These are phyloP conservation scores for Cryptus viduatorius DNA, from an alignment of 2,888 invertebrate species.

Conservation along the genomic window DNA sequence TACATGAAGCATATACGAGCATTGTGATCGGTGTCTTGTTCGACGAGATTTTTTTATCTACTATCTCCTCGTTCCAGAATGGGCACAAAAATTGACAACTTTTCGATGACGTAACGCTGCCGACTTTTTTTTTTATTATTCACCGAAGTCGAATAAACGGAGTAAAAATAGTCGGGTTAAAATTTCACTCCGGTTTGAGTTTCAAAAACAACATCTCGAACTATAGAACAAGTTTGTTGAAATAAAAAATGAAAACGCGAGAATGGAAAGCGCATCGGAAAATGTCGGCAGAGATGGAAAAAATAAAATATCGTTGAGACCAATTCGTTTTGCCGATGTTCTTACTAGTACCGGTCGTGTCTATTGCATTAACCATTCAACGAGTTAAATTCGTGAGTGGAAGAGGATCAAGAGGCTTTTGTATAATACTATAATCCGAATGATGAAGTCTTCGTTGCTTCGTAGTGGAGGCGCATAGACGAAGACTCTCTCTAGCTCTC, in stretches of 20 bases:
- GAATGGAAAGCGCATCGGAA: not conserved
- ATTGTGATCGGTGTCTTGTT: slow-evolving; percentile 2
- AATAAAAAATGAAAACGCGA: not conserved
- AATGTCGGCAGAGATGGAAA: not conserved
- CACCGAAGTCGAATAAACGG: not conserved
- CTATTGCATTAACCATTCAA: not conserved
- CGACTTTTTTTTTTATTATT: not conserved
- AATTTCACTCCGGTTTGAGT: not conserved
- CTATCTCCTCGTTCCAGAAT: not conserved
- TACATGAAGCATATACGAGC: not conserved
- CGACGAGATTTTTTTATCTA: not conserved
- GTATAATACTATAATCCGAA: slow-evolving; percentile 9
- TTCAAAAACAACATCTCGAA: slow-evolving; percentile 1
- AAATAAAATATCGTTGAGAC: not conserved
- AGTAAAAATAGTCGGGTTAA: not conserved
- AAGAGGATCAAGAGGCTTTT: slow-evolving; percentile 15
- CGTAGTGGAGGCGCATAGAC: not conserved
- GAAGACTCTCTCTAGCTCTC: too few species aligned
- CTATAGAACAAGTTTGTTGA: not conserved
- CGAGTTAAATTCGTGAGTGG: slow-evolving; percentile 1
- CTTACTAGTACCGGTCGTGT: not conserved
- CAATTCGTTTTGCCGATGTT: not conserved
- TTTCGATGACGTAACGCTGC: not conserved
- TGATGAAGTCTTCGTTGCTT: slow-evolving; percentile 14
- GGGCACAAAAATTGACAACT: not conserved